A percentile compares a stretch with the other conserved stretches of the same genome.
phyloP scores from a whole-genome alignment of 2,113 vertebrate genomes.

The Hemiprocne comata region DNA sequence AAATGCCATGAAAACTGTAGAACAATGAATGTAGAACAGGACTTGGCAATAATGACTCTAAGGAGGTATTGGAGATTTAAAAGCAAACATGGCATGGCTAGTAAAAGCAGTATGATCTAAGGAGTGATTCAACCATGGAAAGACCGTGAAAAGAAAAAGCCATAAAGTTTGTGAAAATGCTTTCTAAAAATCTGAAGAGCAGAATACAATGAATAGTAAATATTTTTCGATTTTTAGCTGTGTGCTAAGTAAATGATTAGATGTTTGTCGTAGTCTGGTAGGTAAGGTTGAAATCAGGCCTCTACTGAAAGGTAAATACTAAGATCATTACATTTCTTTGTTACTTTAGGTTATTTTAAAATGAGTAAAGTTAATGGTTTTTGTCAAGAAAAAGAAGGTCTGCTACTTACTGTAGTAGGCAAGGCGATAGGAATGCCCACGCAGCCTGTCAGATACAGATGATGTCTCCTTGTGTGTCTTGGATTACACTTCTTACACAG shows the following conservation, averaged over 20 bases:
- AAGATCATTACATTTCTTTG: not conserved
- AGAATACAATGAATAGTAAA: not conserved
- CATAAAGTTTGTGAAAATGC: not conserved
- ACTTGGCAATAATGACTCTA: fast-evolving
- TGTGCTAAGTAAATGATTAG: not conserved
- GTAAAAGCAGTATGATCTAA: not conserved
- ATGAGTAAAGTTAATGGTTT: not conserved
- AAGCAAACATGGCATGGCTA: not conserved
- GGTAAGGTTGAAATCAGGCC: not conserved
- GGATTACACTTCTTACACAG: not conserved
- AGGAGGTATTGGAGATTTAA: not conserved
- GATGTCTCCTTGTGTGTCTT: not conserved
- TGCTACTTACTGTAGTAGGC: not conserved
- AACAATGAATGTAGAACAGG: too few species aligned
- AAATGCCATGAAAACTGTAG: not conserved
- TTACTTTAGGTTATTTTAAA: not conserved
- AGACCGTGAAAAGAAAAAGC: not conserved
- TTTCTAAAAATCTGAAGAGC: not conserved
- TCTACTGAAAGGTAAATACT: not conserved
- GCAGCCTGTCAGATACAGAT: not conserved
- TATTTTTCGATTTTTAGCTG: not conserved
- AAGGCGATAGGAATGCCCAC: not conserved
- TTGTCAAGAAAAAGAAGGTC: not conserved
- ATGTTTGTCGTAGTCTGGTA: not conserved
- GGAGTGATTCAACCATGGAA: not conserved